Evolutionary conservation across 2,113 vertebrate genomes (phyloP), one percentile per base, ranked within the genome.

Genomic region (Porphyrio hochstetteri): DNA sequence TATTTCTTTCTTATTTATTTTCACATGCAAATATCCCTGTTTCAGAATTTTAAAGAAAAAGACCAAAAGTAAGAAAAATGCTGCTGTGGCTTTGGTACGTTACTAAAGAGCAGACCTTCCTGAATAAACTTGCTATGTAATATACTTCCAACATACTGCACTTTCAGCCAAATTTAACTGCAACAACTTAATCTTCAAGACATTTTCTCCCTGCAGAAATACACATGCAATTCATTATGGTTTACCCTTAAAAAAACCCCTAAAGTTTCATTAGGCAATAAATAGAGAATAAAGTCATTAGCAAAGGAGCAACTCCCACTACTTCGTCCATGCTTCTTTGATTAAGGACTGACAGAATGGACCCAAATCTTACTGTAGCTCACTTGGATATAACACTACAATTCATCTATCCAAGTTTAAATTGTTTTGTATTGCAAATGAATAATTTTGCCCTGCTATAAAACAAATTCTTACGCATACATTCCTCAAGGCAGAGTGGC

Each of bases 401-500:
- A 29, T 79, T 69, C 36, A 60, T 67, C 38, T 17, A 86, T 87
- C 33, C 21, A 71, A 80, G 19, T 80, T 65, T 67, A 89, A 57
- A 42, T 50, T 72, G 13, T 5, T 69, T 88, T 89, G 27, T 71
- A 60, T 36, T 79, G 81, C 44, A 27, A 78, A 38, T 56, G 9
- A 50, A 35, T 74, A 53, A 29, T 44, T 71, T 80, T 88, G 24
- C 40, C 24, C 13, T 76, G 28, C 3, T 81, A 18, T 36, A 93
- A 72, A 71, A 18, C 7, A 88, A 65, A 16, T 42, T 87, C 82
- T 81, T 78, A 92, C 48, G 65, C 50, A 67, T 72, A 93, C 10
- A 82, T 74, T 7, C 2, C 68, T 92, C 52, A 79, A 71, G 83
- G 94, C 95, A 97, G 98, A 98, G 98, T 98, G 98, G 97, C 98